These are phyloP conservation scores for Cryptotermes secundus DNA, from an alignment of 1,140 invertebrate species.

Conservation along the genomic window DNA sequence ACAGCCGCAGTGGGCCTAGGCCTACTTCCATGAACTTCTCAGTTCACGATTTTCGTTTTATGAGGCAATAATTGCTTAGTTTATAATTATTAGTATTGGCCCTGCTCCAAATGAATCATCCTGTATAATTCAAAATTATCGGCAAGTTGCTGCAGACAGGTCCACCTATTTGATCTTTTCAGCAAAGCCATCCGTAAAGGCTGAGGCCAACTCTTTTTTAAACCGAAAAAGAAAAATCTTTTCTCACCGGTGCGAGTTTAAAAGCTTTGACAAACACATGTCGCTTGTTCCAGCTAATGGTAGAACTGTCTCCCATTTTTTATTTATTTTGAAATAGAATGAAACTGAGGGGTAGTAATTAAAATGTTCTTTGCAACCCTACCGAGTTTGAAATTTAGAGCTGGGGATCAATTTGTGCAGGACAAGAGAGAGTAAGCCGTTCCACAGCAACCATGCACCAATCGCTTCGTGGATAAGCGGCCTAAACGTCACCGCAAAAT, in stretches of 20 bases:
- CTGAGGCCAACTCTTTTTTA: not conserved
- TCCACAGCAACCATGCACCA: not conserved
- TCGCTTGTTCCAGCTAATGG: not conserved
- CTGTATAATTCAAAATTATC: not conserved
- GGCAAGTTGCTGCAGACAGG: not conserved
- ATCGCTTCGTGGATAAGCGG: not conserved
- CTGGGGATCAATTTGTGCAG: not conserved
- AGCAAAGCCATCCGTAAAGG: not conserved
- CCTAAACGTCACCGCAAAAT: too few relatives aligned
- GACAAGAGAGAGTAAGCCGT: not conserved
- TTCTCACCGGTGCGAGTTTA: not conserved
- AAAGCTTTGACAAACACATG: not conserved
- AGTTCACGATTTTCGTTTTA: too few relatives aligned
- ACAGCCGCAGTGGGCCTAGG: too few relatives aligned
- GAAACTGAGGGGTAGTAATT: not conserved
- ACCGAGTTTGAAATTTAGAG: not conserved
- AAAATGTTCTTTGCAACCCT: conserved; percentile 4
- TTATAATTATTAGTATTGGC: too few relatives aligned
- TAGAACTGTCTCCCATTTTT: not conserved
- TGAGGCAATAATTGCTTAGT: too few relatives aligned
- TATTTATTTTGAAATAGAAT: not conserved
- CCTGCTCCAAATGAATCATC: too few relatives aligned
- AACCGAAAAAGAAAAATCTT: not conserved
- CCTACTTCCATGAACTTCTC: too few relatives aligned
- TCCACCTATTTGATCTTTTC: not conserved